Percentiles rank a stretch among this genome's conserved stretches.
phyloP scores from a whole-genome alignment of 2,888 invertebrate species.

The Phrixothrix hirtus region DNA sequence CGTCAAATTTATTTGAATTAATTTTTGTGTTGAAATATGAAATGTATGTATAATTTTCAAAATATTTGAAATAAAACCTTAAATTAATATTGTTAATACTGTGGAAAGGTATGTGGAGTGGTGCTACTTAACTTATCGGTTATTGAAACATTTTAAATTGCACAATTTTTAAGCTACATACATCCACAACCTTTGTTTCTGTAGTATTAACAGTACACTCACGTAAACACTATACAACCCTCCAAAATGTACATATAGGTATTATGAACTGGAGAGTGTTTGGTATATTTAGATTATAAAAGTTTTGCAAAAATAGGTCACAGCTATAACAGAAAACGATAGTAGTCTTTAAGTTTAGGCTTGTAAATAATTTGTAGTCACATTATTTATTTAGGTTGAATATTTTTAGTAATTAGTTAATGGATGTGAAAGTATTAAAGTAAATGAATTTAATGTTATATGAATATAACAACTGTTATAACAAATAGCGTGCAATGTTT shows the following conservation, averaged over 20 bases:
- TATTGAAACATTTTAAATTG: no score
- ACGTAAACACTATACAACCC: conserved; percentile 13
- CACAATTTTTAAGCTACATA: no score
- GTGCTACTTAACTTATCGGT: no score
- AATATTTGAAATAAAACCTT: no score
- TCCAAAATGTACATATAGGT: conserved; percentile 17
- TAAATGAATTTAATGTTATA: conserved; percentile 13
- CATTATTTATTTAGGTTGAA: conserved; percentile 25
- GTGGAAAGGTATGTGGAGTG: no score
- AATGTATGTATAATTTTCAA: no score
- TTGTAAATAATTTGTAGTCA: conserved; percentile 14
- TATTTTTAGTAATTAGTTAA: conserved; percentile 5
- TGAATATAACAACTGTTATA: conserved; percentile 4
- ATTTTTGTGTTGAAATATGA: no score
- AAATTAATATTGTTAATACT: no score
- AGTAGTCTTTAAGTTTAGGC: background rate
- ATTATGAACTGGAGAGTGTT: conserved; percentile 17
- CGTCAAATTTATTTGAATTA: no score
- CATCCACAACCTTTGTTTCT: background rate
- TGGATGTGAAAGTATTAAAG: conserved; percentile 32
- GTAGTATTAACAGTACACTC: background rate
- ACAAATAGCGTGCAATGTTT: no score
- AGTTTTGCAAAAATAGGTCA: conserved; percentile 13
- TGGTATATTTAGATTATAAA: conserved; percentile 12
- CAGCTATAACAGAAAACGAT: background rate